Conservation (phyloP, 2,888 invertebrate species). For the Noctua pronuba region DNA sequence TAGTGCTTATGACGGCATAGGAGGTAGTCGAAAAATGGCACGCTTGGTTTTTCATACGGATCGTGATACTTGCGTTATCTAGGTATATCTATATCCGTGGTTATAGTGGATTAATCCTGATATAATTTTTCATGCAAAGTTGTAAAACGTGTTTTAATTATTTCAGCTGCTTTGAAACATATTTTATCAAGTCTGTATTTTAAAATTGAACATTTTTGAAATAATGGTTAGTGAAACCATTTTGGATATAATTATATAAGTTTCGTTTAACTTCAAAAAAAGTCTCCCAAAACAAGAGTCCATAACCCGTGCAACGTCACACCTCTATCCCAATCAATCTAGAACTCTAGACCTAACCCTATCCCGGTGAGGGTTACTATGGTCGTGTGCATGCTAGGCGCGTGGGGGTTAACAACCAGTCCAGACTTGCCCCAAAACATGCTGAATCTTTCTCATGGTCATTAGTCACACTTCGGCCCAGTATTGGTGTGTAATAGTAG, state of each 20-base stretch:
- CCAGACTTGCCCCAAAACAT: conserved; percentile 59
- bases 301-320: conserved; percentile 23
- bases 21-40: no score
- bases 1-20: no score
- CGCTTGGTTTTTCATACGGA: no score
- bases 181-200: background rate
- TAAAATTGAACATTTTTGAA: background rate
- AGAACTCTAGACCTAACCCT: conserved; percentile 36
- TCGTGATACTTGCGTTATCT: no score
- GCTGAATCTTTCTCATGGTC: conserved; percentile 45
- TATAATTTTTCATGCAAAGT: background rate
- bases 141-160: background rate
- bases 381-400: conserved; percentile 66
- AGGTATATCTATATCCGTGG: no score
- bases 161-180: background rate
- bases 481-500: conserved; percentile 62
- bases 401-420: conserved; percentile 65
- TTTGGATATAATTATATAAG: background rate
- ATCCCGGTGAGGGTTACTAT: conserved; percentile 62
- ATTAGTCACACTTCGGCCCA: conserved; percentile 60
- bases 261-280: conserved; percentile 33
- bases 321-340: conserved; percentile 33
- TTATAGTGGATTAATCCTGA: no score
- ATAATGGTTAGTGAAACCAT: background rate
- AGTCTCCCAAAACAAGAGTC: conserved; percentile 12